Base-by-base conservation (phyloP, 1,140 invertebrate genomes). In the Chelonus insularis region DNA sequence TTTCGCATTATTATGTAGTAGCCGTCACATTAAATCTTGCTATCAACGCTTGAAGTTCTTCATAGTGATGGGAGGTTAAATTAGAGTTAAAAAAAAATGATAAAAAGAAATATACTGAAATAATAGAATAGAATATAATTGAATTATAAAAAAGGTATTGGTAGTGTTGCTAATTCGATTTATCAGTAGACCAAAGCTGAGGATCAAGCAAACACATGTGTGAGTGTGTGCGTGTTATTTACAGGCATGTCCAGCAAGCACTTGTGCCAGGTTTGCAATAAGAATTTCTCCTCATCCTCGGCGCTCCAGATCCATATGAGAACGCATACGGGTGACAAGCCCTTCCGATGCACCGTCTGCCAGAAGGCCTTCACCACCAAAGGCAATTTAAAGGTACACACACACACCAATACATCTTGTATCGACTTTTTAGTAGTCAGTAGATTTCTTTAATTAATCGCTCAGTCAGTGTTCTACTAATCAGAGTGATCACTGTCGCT, bases 221-320 rank as follows among this genome's bases (percentile, higher is more conserved):
- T 79, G 72, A 71, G 77, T 68, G 66, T 82, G 76, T 83, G 79
- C 81, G 78, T 80, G 75, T 83, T n/a, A 75, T 82, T 84, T 82
- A 74, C 85, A 84, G 85, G 83, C 79, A 78, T 84, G 74, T 63
- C 72, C 74, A 85, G 83, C 75, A 98, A 98, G 84, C 96, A 98
- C 82, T 90, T 96, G 79, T 98, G 96, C 84, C 89, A 91, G 75
- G 93, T 96, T 75, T 98, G 97, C 86, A 91, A 93, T 82, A 97
- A 98, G 85, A 96, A 95, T 85, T 98, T 98, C 85, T 96, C 94
- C 29, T 96, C 93, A 63, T 95, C 93, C 68, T 97, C 94, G 70
- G 95, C 96, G 61, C 86, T 95, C 63, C 95, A 98, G 84, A 98
- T 98, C 72, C 97, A 99, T 83, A 96, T 98, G 91, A 86, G 97